phyloP scores from a whole-genome alignment of 2,113 vertebrate species.

The Alligator mississippiensis region DNA sequence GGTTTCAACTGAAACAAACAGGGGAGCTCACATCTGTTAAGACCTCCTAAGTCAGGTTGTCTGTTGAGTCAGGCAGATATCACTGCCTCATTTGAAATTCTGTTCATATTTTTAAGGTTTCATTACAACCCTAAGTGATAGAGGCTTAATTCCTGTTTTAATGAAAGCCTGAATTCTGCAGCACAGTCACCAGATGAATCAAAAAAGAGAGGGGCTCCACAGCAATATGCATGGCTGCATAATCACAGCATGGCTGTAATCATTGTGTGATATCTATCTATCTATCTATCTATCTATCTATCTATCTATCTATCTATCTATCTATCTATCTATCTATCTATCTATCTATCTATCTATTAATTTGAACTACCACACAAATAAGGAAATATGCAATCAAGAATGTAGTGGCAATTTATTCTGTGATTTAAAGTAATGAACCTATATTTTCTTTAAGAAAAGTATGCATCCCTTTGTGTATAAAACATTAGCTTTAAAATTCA shows the following conservation, averaged over 20 bases:
- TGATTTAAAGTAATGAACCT: neutral
- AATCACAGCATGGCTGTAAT: rapidly evolving
- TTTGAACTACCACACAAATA: neutral
- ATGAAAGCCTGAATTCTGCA: neutral
- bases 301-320: neutral
- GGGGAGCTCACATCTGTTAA: neutral
- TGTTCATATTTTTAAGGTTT: rapidly evolving
- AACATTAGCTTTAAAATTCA: neutral
- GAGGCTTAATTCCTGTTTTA: too few relatives aligned
- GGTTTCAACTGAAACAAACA: neutral
- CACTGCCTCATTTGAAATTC: neutral
- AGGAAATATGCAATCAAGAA: rapidly evolving
- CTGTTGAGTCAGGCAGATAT: neutral
- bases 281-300: neutral
- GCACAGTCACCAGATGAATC: neutral
- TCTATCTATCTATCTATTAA: neutral
- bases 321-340: neutral
- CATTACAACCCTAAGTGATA: neutral
- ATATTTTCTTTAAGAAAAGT: neutral
- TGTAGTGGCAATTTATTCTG: rapidly evolving
- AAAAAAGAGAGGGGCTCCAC: rapidly evolving
- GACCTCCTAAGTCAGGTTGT: neutral
- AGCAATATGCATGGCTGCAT: neutral
- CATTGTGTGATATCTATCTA: neutral
- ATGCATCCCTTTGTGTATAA: rapidly evolving